phyloP scores from a whole-genome alignment of 2,888 invertebrate genomes.

The Helicoverpa assulta region DNA sequence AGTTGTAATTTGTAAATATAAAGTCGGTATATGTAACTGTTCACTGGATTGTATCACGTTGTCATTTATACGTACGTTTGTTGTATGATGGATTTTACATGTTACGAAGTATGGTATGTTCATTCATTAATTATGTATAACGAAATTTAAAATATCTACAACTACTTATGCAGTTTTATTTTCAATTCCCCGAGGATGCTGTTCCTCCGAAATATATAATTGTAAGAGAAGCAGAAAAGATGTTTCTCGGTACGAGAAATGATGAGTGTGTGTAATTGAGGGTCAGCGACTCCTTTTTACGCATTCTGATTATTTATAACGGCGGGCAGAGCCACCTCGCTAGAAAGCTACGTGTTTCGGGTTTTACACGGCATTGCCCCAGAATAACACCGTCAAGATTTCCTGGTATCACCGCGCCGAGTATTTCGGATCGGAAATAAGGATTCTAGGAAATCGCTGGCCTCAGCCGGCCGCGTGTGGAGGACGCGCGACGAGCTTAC shows the following conservation, averaged over 20 bases:
- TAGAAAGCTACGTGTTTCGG: slow-evolving; percentile 85
- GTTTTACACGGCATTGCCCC: slow-evolving; percentile 86
- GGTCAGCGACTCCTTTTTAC: slow-evolving; percentile 85
- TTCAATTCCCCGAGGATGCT: slow-evolving; percentile 19
- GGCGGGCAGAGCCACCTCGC: slow-evolving; percentile 81
- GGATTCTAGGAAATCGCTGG: slow-evolving; percentile 86
- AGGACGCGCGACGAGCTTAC: slow-evolving; percentile 61
- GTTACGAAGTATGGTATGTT: slow-evolving; percentile 78
- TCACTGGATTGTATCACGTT: slow-evolving; percentile 63
- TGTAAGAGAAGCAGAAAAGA: slow-evolving; percentile 40
- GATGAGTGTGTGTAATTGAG: slow-evolving; percentile 73
- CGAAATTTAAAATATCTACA: slow-evolving; percentile 73
- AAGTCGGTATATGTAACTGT: slow-evolving; percentile 55
- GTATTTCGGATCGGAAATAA: slow-evolving; percentile 89
- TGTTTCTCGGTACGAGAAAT: slow-evolving; percentile 68
- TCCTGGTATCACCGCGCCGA: slow-evolving; percentile 84
- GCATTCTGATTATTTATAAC: slow-evolving; percentile 86
- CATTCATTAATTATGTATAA: slow-evolving; percentile 81
- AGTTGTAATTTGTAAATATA: slow-evolving; percentile 67
- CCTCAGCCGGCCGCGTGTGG: slow-evolving; percentile 75
- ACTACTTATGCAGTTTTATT: slow-evolving; percentile 63
- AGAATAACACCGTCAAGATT: slow-evolving; percentile 86
- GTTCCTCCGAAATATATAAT: slow-evolving; percentile 34
- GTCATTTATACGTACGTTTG: slow-evolving; percentile 66
- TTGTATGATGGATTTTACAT: slow-evolving; percentile 81